These are phyloP conservation scores for Thalassaphorura encarpata DNA, from an alignment of 1,140 invertebrate genomes.

Conservation along the genomic window DNA sequence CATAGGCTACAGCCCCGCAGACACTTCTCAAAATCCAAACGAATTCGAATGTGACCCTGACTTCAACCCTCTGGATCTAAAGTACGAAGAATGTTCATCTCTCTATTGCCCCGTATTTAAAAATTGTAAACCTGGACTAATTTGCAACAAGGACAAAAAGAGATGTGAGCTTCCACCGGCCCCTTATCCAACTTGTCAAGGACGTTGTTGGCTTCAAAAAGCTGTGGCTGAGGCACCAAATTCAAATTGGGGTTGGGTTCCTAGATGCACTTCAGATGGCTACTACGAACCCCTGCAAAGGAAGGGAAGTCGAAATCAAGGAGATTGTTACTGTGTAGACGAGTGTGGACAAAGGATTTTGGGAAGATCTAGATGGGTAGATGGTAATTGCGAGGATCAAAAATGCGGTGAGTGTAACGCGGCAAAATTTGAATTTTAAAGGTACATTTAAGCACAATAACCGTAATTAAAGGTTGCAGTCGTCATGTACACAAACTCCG, in stretches of 20 bases:
- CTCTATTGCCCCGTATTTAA: background rate
- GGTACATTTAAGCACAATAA: background rate
- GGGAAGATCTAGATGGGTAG: constrained; percentile 13
- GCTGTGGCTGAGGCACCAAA: background rate
- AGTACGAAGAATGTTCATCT: too few species aligned
- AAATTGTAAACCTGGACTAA: background rate
- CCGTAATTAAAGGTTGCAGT: constrained; percentile 25
- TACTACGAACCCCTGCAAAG: constrained; percentile 24
- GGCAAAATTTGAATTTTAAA: background rate
- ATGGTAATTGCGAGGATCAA: background rate
- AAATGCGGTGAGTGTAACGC: constrained; percentile 29
- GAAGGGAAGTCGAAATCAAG: constrained; percentile 18
- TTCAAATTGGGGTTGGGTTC: constrained; percentile 17
- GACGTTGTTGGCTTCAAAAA: background rate
- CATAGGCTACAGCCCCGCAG: background rate
- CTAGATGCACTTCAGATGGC: constrained; percentile 19
- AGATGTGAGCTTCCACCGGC: background rate
- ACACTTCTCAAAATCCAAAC: background rate
- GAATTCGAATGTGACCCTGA: background rate
- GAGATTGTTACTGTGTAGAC: constrained; percentile 26
- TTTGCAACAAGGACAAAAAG: background rate
- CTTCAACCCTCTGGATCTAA: background rate
- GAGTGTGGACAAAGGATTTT: constrained; percentile 23
- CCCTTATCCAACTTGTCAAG: background rate
- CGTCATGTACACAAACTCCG: constrained; percentile 18